phyloP scores from a whole-genome alignment of 2,113 vertebrate genomes.

The Illadopsis cleaveri region DNA sequence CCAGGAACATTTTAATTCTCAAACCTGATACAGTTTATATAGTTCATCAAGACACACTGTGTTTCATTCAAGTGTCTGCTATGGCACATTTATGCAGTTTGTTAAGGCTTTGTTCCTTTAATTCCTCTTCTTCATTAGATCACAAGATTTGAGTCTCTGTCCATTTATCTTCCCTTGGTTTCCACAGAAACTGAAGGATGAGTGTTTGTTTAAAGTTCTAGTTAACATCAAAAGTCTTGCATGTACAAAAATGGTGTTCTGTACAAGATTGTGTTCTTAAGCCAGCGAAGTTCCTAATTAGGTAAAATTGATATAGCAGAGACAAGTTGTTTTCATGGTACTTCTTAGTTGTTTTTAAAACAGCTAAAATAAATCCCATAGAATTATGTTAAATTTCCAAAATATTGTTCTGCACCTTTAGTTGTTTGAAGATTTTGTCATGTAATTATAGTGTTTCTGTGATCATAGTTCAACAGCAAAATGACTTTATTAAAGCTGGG shows the following conservation, averaged over 20 bases:
- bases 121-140: not conserved
- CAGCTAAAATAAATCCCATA: not conserved
- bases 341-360: not conserved
- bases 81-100: not conserved
- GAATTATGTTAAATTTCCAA: not conserved
- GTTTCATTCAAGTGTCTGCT: not conserved
- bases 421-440: not conserved
- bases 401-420: not conserved
- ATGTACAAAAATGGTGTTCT: not conserved
- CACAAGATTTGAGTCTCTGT: not conserved
- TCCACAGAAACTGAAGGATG: not conserved
- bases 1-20: not conserved
- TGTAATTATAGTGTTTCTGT: not conserved
- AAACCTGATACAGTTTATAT: not conserved
- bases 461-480: not conserved
- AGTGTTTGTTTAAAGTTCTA: not conserved
- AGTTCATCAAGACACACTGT: not conserved
- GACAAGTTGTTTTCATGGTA: not conserved
- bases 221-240: not conserved
- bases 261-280: not conserved
- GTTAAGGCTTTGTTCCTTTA: not conserved
- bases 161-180: not conserved
- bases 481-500: not conserved
- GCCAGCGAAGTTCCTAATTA: not conserved
- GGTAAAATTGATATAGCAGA: not conserved